Evolutionary conservation across 1,140 invertebrate species (phyloP).

Genomic region (Piezodorus guildinii): DNA sequence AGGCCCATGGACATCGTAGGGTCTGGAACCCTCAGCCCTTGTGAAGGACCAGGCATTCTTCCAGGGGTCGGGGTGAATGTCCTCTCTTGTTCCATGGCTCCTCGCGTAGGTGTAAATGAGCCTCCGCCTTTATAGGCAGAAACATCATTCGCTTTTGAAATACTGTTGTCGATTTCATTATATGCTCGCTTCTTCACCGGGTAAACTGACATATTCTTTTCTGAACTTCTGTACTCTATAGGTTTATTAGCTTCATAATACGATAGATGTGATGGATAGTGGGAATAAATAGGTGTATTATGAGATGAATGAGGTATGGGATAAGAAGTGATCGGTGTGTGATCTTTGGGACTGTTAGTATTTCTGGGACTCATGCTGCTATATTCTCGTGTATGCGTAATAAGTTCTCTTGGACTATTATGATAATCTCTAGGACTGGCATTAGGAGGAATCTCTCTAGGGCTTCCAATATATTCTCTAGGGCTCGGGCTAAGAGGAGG

Average conservation of each 20-base stretch:
- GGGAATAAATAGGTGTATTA: conserved; percentile 19
- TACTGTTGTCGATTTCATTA: conserved; percentile 36
- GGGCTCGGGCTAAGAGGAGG: neutral
- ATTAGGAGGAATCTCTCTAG: conserved; percentile 13
- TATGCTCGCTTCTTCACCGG: conserved; percentile 47
- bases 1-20: conserved; percentile 19
- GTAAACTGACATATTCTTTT: conserved; percentile 26
- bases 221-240: conserved; percentile 21
- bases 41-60: conserved; percentile 27
- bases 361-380: conserved; percentile 3
- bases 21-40: conserved; percentile 18
- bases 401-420: conserved; percentile 8
- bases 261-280: conserved; percentile 25
- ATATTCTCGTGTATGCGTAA: neutral
- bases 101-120: conserved; percentile 27
- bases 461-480: conserved; percentile 14
- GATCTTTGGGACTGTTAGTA: conserved; percentile 21
- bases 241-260: conserved; percentile 25
- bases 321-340: conserved; percentile 20
- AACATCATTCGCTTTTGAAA: conserved; percentile 12
- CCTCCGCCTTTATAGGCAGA: conserved; percentile 23
- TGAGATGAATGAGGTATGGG: conserved; percentile 18
- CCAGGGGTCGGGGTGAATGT: conserved; percentile 30
- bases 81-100: conserved; percentile 28
- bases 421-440: conserved; percentile 11